Base-by-base conservation (phyloP, 2,113 vertebrate genomes). In the Bolborhynchus lineola region DNA sequence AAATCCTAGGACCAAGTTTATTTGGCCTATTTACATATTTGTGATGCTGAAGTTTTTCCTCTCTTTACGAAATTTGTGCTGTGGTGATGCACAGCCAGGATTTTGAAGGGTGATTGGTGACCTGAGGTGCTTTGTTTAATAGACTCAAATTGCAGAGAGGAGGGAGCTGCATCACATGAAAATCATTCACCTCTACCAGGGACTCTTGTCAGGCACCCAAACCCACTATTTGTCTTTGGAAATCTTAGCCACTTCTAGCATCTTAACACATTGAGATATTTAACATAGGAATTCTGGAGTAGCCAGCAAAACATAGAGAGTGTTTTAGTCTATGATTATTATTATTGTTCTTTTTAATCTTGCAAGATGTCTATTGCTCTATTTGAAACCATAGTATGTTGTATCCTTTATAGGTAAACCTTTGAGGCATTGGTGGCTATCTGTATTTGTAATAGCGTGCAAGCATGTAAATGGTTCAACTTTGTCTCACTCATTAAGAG, bases 61-160 rank as follows among this genome's bases (percentile, higher is more conserved):
- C 9, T 28, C 35, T 83, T 35, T 64, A 59, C 68, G 52, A 64
- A 87, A 49, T 21, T 24, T 0, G 3, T 46, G 50, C 14, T 62
- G 44, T 70, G 57, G 74, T 80, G 92, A 84, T 62, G 72, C 88
- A 62, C 64, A 71, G 52, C 85, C 47, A 21, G 11, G 65, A 52
- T 88, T 95, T 86, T 96, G 82, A 84, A 95, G 91, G 90, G 65
- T 88, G 92, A 62, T 72, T 75, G 88, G 80, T 90, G 86, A 94
- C 35, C 76, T 1, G 11, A 88, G 29, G 76, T 88, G 29, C 50
- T 93, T 76, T 79, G 42, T 39, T 94, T 90, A 94, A 81, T 20
- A 88, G 65, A 33, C 72, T 83, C 82, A 68, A 69, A 86, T 65
- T 86, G 76, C 47, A 53, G 90, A 88, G 20, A 44, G 17, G 24